A percentile compares a stretch with the other conserved stretches of the same genome.
phyloP scores from a whole-genome alignment of 2,113 vertebrate genomes.

The Trichechus manatus region DNA sequence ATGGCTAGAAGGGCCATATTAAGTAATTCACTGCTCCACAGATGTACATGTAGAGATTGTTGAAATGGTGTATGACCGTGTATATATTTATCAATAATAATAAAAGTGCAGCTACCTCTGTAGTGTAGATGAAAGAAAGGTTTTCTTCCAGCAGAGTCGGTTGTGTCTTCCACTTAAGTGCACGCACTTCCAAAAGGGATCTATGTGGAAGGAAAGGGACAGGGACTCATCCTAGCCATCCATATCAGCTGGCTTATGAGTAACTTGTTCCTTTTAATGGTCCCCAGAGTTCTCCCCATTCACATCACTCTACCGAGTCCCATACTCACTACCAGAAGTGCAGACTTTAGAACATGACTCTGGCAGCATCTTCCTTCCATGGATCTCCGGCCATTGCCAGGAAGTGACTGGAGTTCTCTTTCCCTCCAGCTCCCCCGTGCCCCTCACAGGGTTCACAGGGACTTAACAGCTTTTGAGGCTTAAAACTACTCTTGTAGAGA shows the following conservation, averaged over 20 bases:
- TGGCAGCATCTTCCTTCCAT: background rate
- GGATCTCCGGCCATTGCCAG: background rate
- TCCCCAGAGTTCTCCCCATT: background rate
- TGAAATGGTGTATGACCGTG: no score
- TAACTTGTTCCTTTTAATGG: background rate
- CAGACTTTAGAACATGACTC: no score
- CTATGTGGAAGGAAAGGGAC: background rate
- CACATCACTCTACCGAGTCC: background rate
- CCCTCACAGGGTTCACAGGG: background rate
- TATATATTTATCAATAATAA: background rate
- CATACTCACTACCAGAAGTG: background rate
- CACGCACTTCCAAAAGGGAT: background rate
- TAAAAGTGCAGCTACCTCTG: background rate
- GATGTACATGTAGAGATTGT: no score
- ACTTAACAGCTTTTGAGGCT: background rate
- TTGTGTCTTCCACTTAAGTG: background rate
- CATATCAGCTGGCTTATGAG: background rate
- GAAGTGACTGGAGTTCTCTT: background rate
- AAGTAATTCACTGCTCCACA: no score
- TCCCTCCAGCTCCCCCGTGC: background rate
- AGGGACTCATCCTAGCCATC: background rate
- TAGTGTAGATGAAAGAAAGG: background rate
- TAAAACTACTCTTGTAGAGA: background rate
- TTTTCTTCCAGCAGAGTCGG: background rate
- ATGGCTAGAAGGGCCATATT: no score